A percentile compares a stretch with the other conserved stretches of the same genome.
phyloP scores from a whole-genome alignment of 2,797 vertebrate genomes.

The Thaleichthys pacificus region DNA sequence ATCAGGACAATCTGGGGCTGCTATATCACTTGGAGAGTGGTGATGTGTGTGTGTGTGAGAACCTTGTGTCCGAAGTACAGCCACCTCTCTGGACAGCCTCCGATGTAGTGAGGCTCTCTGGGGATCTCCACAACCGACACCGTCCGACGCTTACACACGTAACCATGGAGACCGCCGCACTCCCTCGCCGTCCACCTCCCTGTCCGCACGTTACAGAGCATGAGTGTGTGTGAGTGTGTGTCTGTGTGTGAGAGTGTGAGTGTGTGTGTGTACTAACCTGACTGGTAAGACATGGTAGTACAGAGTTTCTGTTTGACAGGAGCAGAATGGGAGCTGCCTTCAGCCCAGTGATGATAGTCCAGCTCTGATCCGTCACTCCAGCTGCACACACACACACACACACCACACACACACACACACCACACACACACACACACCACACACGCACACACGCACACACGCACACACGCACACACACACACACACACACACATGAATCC shows the following conservation, averaged over 20 bases:
- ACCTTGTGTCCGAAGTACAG: conserved; percentile 92
- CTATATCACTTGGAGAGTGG: background rate
- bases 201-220: conserved; percentile 48
- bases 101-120: conserved; percentile 76
- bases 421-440: conserved; percentile 14
- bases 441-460: conserved; percentile 45
- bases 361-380: conserved; percentile 85
- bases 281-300: conserved; percentile 82
- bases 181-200: conserved; percentile 82
- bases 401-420: conserved; percentile 7
- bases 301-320: conserved; percentile 68
- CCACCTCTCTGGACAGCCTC: conserved; percentile 89
- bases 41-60: conserved; percentile 19
- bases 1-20: background rate
- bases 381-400: conserved; percentile 65
- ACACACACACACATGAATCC: background rate
- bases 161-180: conserved; percentile 77
- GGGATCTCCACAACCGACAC: conserved; percentile 78
- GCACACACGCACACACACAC: conserved; percentile 38
- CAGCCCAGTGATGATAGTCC: conserved; percentile 85
- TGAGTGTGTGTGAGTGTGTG: background rate
- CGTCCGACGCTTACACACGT: conserved; percentile 85
- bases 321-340: conserved; percentile 32
- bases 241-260: conserved; percentile 7
- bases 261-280: conserved; percentile 73